Percentiles rank a stretch among this genome's conserved stretches.
phyloP scores from a whole-genome alignment of 2,797 vertebrate genomes.

The Rhinichthys osculus region DNA sequence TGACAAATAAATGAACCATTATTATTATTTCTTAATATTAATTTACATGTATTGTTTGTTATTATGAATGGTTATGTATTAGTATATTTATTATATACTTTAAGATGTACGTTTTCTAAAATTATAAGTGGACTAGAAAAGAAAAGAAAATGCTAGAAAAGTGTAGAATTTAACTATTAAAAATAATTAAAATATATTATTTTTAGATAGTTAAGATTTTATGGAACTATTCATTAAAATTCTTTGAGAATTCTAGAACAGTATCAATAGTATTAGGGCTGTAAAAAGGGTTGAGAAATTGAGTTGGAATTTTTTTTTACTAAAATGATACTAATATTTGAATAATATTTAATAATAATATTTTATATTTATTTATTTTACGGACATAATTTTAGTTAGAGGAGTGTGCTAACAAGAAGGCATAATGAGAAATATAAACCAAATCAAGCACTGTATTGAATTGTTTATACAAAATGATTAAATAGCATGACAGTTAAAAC shows the following conservation, averaged over 20 bases:
- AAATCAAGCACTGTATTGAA: not conserved
- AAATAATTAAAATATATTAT: not conserved
- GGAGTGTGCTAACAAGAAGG: no score
- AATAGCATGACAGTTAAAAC: no score
- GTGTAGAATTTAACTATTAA: not conserved
- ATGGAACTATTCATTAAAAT: not conserved
- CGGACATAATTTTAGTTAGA: not conserved
- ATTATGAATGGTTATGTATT: not conserved
- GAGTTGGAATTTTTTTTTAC: not conserved
- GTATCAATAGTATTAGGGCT: not conserved
- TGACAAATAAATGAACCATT: not conserved
- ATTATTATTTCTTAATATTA: not conserved
- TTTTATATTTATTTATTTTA: no score
- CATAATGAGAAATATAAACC: not conserved
- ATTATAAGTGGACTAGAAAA: not conserved
- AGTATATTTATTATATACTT: not conserved
- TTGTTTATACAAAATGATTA: no score
- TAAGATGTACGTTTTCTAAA: not conserved
- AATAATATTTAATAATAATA: not conserved
- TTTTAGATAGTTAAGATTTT: no score
- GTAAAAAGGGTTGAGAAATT: not conserved
- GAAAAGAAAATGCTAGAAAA: not conserved
- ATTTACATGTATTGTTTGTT: not conserved
- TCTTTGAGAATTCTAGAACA: not conserved
- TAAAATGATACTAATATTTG: not conserved